phyloP scores from a whole-genome alignment of 2,113 vertebrate genomes.

The Scomber japonicus region DNA sequence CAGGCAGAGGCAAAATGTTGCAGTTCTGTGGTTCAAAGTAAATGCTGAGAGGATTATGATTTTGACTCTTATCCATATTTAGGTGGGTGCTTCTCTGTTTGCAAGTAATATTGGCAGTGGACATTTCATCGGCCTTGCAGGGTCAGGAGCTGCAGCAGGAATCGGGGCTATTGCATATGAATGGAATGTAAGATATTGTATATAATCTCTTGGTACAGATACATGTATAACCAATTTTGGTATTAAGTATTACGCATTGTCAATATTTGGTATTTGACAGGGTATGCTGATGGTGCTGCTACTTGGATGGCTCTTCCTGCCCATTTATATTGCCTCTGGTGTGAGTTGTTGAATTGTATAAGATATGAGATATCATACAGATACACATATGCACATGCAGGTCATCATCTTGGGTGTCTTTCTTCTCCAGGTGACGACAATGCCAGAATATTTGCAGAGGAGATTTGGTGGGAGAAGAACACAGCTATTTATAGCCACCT shows the following conservation, averaged over 20 bases:
- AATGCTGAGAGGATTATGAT: neutral
- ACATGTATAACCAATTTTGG: neutral
- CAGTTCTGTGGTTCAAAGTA: neutral
- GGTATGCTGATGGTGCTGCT: conserved; percentile 92
- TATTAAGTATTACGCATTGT: neutral
- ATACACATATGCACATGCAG: neutral
- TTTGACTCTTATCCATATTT: conserved; percentile 26
- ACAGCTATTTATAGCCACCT: conserved; percentile 89
- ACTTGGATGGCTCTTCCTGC: conserved; percentile 95
- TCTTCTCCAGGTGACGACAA: conserved; percentile 91
- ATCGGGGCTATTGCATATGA: conserved; percentile 92
- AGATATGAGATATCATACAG: neutral
- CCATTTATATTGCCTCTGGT: conserved; percentile 94
- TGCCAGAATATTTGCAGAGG: conserved; percentile 93
- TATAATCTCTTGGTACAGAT: neutral
- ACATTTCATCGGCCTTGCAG: conserved; percentile 95
- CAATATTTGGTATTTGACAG: conserved; percentile 74
- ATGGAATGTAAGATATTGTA: conserved; percentile 88
- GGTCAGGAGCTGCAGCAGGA: conserved; percentile 93
- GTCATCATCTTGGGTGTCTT: neutral
- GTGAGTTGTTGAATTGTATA: conserved; percentile 79
- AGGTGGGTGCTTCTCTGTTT: conserved; percentile 96
- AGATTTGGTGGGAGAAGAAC: conserved; percentile 95
- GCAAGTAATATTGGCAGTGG: conserved; percentile 98
- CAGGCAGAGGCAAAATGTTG: neutral